Conservation (phyloP, 2,797 vertebrate species). For the Synanceia verrucosa region DNA sequence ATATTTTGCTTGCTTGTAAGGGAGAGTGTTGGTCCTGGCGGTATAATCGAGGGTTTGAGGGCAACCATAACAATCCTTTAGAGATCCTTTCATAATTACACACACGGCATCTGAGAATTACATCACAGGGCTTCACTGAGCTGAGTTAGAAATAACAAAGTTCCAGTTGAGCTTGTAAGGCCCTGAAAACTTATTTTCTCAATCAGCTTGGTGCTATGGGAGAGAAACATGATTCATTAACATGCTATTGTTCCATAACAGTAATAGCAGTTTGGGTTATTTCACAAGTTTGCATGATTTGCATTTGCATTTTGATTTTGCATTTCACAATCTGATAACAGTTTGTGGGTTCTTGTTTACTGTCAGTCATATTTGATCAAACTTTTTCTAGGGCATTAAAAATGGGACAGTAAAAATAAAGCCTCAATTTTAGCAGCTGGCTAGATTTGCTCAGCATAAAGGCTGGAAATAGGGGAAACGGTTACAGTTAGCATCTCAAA, state of each 20-base stretch:
- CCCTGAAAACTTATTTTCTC: neutral
- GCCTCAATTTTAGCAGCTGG: neutral
- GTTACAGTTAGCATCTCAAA: neutral
- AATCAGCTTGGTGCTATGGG: neutral
- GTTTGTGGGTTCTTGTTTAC: neutral
- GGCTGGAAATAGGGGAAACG: neutral
- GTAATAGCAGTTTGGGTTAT: neutral
- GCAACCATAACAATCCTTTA: constrained; percentile 32
- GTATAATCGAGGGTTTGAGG: constrained; percentile 39
- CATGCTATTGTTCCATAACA: neutral
- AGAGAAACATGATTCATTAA: neutral
- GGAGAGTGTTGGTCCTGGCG: constrained; percentile 4
- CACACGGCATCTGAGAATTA: constrained; percentile 5
- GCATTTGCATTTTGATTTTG: too few species aligned
- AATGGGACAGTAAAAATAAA: neutral
- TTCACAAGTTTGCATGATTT: neutral
- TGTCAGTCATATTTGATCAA: neutral
- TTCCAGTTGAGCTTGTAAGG: neutral
- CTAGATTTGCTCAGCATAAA: neutral
- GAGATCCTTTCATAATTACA: constrained; percentile 27
- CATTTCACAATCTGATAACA: neutral
- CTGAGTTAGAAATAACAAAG: neutral
- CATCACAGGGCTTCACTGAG: neutral
- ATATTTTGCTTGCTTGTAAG: constrained; percentile 29
- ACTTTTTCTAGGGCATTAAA: too few species aligned